Conservation (phyloP, 2,113 vertebrate genomes). For the Oriolus oriolus region DNA sequence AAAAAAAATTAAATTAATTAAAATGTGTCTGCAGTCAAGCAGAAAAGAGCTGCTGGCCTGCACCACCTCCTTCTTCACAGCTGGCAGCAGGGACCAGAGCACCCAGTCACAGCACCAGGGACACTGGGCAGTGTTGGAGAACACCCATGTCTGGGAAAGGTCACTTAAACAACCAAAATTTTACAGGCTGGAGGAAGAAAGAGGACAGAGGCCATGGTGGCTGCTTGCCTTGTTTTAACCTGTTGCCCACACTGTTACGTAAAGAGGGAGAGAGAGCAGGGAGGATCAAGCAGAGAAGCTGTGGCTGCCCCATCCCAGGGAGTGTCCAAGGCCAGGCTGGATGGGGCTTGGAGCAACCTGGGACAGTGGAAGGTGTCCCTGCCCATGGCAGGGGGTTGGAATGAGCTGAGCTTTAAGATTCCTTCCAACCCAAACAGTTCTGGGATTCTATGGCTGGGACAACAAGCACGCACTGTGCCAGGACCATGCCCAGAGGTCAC, state of each 20-base stretch:
- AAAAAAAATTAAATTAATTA: background rate
- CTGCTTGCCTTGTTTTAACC: background rate
- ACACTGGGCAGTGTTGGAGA: background rate
- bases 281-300: background rate
- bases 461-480: accelerated
- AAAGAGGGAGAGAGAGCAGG: background rate
- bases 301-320: background rate
- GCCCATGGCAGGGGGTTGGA: background rate
- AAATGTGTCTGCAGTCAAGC: accelerated
- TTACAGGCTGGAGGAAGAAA: background rate
- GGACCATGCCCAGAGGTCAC: accelerated
- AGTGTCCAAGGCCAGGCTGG: background rate
- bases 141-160: background rate
- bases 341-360: background rate
- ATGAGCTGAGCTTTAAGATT: background rate
- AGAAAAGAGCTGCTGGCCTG: background rate
- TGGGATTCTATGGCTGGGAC: background rate
- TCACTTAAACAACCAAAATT: background rate
- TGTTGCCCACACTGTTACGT: background rate
- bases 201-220: background rate
- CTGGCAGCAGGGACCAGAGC: accelerated
- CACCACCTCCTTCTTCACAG: background rate
- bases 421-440: background rate
- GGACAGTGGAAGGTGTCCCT: background rate
- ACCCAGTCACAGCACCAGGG: accelerated